Conservation (phyloP, 1,140 invertebrate genomes). For the Eriosoma lanigerum region DNA sequence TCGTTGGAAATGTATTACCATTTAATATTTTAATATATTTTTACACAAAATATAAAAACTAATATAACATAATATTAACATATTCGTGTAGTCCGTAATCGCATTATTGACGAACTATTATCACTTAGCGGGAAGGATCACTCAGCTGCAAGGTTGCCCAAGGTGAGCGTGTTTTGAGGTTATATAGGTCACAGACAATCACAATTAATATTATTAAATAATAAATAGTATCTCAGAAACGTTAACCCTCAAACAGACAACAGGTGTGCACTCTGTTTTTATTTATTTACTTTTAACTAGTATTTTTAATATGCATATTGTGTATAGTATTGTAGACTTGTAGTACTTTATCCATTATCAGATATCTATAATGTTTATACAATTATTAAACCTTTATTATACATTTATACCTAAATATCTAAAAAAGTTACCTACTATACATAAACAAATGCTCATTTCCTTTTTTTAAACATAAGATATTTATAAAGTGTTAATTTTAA, state of each 20-base stretch:
- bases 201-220: conserved; percentile 33
- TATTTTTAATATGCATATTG: background rate
- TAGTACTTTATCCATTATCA: no score
- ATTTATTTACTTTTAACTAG: background rate
- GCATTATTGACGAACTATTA: conserved; percentile 30
- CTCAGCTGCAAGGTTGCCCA: conserved; percentile 48
- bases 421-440: no score
- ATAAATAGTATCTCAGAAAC: conserved; percentile 18
- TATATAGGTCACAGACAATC: conserved; percentile 43
- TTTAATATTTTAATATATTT: conserved; percentile 1
- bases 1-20: background rate
- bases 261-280: conserved; percentile 23
- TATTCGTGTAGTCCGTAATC: background rate
- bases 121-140: conserved; percentile 20
- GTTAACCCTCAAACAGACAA: background rate
- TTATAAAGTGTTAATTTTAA: background rate
- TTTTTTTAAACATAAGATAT: no score
- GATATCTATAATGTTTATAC: no score
- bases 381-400: no score
- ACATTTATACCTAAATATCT: no score
- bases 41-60: background rate
- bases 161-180: conserved; percentile 50
- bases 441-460: no score
- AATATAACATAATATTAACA: background rate
- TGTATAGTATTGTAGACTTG: no score